phyloP scores from a whole-genome alignment of 1,140 invertebrate species.

The Bombus impatiens region DNA sequence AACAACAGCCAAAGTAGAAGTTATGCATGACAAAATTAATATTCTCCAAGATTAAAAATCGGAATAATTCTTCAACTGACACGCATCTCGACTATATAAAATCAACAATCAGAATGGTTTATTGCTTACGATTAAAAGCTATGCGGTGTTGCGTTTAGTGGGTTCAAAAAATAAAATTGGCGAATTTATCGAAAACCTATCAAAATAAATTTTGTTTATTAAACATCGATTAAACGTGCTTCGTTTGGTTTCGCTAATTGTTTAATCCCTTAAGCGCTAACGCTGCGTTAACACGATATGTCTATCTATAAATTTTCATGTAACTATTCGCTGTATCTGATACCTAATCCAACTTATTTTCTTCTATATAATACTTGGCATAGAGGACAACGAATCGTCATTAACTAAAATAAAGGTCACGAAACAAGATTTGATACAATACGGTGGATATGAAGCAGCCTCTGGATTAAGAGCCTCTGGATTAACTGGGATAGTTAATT shows the following conservation, averaged over 20 bases:
- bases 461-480: not conserved
- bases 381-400: not conserved
- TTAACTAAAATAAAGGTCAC: conserved; percentile 27
- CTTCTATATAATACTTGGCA: not conserved
- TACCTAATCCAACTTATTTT: not conserved
- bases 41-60: not conserved
- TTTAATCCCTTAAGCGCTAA: not conserved
- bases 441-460: not conserved
- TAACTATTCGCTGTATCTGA: not conserved
- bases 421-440: not conserved
- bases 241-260: not conserved
- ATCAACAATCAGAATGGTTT: not conserved
- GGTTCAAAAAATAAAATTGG: not conserved
- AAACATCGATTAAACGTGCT: not conserved
- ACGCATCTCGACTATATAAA: not conserved
- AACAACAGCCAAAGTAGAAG: not conserved
- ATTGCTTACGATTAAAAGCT: too few species aligned
- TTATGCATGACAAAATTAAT: not conserved
- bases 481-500: not conserved
- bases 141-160: not conserved
- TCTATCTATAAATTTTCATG: not conserved
- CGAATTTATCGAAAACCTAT: not conserved
- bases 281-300: not conserved
- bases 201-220: not conserved
- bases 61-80: too few species aligned